Base-by-base conservation (phyloP, 2,113 vertebrate species). In the Copsychus sechellarum region DNA sequence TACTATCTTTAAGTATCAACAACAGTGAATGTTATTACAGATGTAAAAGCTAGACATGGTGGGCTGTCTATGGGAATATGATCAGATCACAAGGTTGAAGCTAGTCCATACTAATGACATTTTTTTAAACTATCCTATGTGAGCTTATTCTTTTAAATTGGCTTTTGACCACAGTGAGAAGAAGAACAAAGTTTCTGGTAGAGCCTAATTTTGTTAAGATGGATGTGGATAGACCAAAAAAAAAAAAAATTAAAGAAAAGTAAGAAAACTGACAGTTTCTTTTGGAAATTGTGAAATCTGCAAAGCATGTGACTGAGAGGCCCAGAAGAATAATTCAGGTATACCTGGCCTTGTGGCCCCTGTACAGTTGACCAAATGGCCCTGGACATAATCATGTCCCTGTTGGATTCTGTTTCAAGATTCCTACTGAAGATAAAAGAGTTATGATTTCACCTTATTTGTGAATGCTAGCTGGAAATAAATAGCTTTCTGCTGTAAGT, bases 1-100 rank as follows among this genome's bases (percentile, higher is more conserved):
- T 61, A 21, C 82, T 92, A 93, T 92, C 86, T 92, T 64, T 73
- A 93, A 83, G 14, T 50, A 93, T 90, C 82, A 90, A 28, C 82
- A 94, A 20, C 28, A 86, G 24, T 34, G 26, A 79, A 67, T 86
- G 51, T 77, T 94, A 31, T 76, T 78, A 84, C 69, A 66, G 11
- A 43, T 45, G 50, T 22, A 80, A 72, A 88, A 91, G 7, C 47
- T 66, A 79, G 25, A 14, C 62, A 66, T 65, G 29, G 54, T 80
- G 31, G 24, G n/a, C 16, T 94, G 38, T 58, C 70, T 94, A 9
- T 58, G 33, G 12, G 38, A 92, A 79, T 42, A 57, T 8, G 14
- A 65, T 50, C 51, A 65, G 34, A 85, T 70, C 70, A 69, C 42
- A 82, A 34, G 22, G 24, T 8, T 85, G 66, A 91, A 72, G 29